Evolutionary conservation across 2,888 invertebrate species (phyloP), one percentile per base, ranked within the genome.

Genomic region (Stenichneumon culpator): DNA sequence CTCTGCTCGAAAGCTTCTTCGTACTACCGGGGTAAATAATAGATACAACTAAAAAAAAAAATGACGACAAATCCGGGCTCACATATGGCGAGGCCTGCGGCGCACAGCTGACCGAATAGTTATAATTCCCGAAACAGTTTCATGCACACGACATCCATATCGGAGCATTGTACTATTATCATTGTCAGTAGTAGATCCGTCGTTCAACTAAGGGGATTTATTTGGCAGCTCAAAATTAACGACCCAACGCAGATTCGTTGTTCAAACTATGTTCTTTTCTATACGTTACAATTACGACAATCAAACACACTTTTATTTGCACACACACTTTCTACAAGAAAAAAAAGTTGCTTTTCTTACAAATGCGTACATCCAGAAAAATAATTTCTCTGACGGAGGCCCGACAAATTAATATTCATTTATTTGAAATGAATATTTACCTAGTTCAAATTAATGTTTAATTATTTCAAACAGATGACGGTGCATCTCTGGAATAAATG

Each of bases 41-140:
- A 72, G 77, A 39, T 60, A 60, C 72, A 52, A 75, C 28, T 47
- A 65, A 19, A 54, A 54, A 54, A 57, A 57, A 25, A 57, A 22
- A 22, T 9, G 9, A 57, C 25, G 22, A 57, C 54, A 54, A 54
- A 14, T 14, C 57, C 57, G 25, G 69, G 69, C 47, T 52, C 28
- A 39, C 57, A 54, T 47, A 72, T 36, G n/a, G 19, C 52, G 25
- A 73, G 22, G 22, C 22, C 54, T 79, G 67, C 44, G 68, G 19
- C 44, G 28, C 47, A 52, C 65, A 19, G 60, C 67, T 47, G 69
- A 44, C 47, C 50, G 57, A 79, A 63, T 69, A 32, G 78, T 73
- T 73, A 86, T 84, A 87, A 87, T 87, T 87, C 83, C 75, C 54
- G 69, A 89, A 90, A 89, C 87, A 87, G 87, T 89, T 88, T 89